A percentile compares a stretch with the other conserved stretches of the same genome.
Conservation (phyloP, 2,113 vertebrate genomes). For the Psittacula cyanocephala region DNA sequence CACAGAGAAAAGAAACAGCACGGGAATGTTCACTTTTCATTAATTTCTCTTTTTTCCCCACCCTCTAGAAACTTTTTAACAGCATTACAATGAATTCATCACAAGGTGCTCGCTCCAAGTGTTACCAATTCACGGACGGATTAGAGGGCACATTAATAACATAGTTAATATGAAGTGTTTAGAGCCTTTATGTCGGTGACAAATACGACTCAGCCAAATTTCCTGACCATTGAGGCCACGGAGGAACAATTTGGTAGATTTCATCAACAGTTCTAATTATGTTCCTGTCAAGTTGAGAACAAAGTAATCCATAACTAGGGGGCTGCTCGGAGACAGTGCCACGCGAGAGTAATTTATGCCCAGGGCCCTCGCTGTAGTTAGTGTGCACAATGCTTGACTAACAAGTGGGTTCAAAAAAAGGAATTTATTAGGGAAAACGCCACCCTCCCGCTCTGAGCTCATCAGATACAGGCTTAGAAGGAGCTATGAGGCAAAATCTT, state of each 20-base stretch:
- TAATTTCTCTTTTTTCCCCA: background rate
- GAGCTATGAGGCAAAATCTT: slow-evolving; percentile 18
- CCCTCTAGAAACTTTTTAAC: slow-evolving; percentile 52
- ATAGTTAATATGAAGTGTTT: slow-evolving; percentile 84
- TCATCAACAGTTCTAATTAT: slow-evolving; percentile 96
- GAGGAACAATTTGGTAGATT: slow-evolving; percentile 92
- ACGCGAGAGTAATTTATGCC: slow-evolving; percentile 84
- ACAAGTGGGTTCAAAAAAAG: slow-evolving; percentile 77
- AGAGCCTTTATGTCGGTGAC: slow-evolving; percentile 81
- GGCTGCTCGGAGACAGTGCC: slow-evolving; percentile 77
- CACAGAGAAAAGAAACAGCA: background rate
- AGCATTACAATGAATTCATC: slow-evolving; percentile 56
- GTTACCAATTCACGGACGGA: slow-evolving; percentile 76
- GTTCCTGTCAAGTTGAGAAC: slow-evolving; percentile 91
- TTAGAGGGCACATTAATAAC: slow-evolving; percentile 86
- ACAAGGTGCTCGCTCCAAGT: slow-evolving; percentile 64
- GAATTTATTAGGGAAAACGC: slow-evolving; percentile 73
- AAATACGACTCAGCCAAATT: slow-evolving; percentile 87
- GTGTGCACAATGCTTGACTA: slow-evolving; percentile 80
- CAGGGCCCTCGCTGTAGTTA: slow-evolving; percentile 76
- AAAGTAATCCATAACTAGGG: slow-evolving; percentile 89
- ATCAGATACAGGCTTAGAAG: slow-evolving; percentile 34
- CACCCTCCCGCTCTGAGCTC: slow-evolving; percentile 24
- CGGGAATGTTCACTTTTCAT: background rate
- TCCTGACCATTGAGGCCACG: slow-evolving; percentile 85